Conservation (phyloP, 1,140 invertebrate genomes). For the Tetramorium alpestre region DNA sequence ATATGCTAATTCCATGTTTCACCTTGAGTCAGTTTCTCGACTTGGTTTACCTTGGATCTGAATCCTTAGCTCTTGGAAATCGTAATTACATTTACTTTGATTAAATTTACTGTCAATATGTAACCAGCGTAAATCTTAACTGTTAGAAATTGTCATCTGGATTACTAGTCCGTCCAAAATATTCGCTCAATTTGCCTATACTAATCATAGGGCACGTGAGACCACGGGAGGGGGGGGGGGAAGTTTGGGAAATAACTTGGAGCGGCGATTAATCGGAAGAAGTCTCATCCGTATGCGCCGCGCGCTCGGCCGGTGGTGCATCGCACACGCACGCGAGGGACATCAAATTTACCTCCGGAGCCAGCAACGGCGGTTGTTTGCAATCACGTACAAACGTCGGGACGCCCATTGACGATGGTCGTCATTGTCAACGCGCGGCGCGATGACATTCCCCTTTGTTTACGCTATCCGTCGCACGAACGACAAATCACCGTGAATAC, state of each 20-base stretch:
- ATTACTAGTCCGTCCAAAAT: background rate
- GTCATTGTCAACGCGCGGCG: conserved; percentile 67
- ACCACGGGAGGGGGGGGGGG: too few species aligned
- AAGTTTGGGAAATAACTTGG: background rate
- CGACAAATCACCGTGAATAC: conserved; percentile 70
- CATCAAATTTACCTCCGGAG: conserved; percentile 55
- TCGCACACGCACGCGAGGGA: conserved; percentile 54
- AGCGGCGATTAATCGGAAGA: conserved; percentile 40
- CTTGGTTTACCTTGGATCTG: background rate
- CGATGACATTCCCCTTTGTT: conserved; percentile 69
- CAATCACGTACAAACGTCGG: conserved; percentile 67
- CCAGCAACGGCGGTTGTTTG: conserved; percentile 56
- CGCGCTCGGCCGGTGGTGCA: conserved; percentile 30
- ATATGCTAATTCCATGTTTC: background rate
- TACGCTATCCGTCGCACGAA: conserved; percentile 63
- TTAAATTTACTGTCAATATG: background rate
- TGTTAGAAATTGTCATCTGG: background rate
- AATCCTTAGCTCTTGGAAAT: background rate
- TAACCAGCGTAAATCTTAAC: background rate
- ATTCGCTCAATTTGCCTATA: background rate
- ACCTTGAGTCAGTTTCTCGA: too few species aligned
- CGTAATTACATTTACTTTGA: background rate
- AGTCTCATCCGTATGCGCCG: conserved; percentile 44
- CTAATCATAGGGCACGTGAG: background rate
- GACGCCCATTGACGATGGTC: conserved; percentile 61